Evolutionary conservation across 2,113 vertebrate genomes (phyloP).

Genomic region (Regulus satrapa): DNA sequence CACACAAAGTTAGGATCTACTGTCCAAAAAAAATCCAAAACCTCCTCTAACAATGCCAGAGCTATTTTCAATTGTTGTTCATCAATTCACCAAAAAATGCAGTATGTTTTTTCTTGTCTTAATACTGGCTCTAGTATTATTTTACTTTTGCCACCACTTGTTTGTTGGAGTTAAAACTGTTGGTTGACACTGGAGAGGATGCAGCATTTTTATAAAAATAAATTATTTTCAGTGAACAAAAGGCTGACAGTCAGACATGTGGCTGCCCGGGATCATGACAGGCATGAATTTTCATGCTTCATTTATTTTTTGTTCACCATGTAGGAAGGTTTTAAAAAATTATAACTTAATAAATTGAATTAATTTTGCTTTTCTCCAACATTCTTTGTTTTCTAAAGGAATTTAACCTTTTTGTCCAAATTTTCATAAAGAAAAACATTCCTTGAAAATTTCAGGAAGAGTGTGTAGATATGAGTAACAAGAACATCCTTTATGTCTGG

Average conservation of each 20-base stretch:
- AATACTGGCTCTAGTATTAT: not conserved
- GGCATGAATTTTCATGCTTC: not conserved
- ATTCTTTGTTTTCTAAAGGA: not conserved
- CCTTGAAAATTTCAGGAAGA: not conserved
- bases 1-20: not conserved
- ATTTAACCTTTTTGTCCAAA: not conserved
- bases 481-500: not conserved
- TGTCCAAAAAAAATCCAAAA: not conserved
- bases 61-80: not conserved
- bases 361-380: not conserved
- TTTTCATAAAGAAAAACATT: not conserved
- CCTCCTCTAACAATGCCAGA: not conserved
- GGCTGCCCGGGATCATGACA: not conserved
- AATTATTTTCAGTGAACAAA: not conserved
- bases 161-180: not conserved
- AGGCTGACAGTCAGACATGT: not conserved
- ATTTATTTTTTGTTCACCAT: not conserved
- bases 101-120: not conserved
- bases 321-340: not conserved
- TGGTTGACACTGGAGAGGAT: not conserved
- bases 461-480: not conserved
- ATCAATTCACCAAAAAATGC: not conserved
- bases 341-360: not conserved
- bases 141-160: not conserved
- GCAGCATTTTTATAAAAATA: not conserved